Evolutionary conservation across 2,888 invertebrate species (phyloP).

Genomic region (Kuschelorhynchus macadamiae): DNA sequence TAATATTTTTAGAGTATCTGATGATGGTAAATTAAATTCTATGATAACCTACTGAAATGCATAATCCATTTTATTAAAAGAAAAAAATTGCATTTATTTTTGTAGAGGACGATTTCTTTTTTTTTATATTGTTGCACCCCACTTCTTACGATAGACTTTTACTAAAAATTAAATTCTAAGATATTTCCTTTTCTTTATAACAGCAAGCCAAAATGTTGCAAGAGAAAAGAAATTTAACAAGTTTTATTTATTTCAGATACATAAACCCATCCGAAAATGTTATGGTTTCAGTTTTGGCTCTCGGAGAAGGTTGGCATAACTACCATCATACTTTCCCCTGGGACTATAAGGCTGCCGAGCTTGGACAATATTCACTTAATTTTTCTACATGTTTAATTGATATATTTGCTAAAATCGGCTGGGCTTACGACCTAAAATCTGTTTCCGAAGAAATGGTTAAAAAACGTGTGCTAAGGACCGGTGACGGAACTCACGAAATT

Average conservation of each 20-base stretch:
- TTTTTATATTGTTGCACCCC: no score
- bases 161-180: no score
- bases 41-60: no score
- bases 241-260: conserved; percentile 63
- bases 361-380: conserved; percentile 73
- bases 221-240: no score
- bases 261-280: conserved; percentile 83
- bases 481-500: conserved; percentile 67
- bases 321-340: conserved; percentile 90
- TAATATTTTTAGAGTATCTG: no score
- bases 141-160: no score
- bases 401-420: conserved; percentile 85
- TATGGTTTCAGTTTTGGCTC: conserved; percentile 76
- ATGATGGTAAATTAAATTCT: no score
- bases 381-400: conserved; percentile 85
- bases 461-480: conserved; percentile 73
- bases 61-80: no score
- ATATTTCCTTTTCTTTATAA: no score
- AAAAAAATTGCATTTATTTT: no score
- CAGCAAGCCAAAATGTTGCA: no score
- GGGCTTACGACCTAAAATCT: conserved; percentile 90
- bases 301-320: conserved; percentile 90
- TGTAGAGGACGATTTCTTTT: no score
- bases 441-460: conserved; percentile 80
- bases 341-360: conserved; percentile 88